phyloP scores from a whole-genome alignment of 1,140 invertebrate species.

The Orchesella cincta region DNA sequence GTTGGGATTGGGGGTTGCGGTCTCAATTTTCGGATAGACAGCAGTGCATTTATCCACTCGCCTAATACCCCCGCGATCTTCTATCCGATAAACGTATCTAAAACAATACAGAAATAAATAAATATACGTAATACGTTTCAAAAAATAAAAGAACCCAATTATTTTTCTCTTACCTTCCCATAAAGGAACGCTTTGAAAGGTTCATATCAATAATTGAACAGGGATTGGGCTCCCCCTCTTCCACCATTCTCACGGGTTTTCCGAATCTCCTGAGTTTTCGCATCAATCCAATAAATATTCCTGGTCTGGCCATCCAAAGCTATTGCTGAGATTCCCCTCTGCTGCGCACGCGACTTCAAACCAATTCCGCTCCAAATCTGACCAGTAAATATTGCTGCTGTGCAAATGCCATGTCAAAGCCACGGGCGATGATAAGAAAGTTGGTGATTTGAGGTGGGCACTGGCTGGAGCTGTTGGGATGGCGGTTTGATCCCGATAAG shows the following conservation, averaged over 20 bases:
- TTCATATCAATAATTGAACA: constrained; percentile 59
- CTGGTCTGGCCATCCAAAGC: constrained; percentile 80
- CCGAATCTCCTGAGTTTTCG: constrained; percentile 72
- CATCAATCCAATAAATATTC: constrained; percentile 82
- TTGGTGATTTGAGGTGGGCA: constrained; percentile 58
- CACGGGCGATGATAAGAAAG: constrained; percentile 77
- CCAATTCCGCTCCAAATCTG: constrained; percentile 80
- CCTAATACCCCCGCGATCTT: too few relatives aligned
- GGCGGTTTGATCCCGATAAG: constrained; percentile 83
- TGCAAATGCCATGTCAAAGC: constrained; percentile 80
- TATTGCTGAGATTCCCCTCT: constrained; percentile 77
- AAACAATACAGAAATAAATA: too few relatives aligned
- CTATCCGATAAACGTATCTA: too few relatives aligned
- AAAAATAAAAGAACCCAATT: too few relatives aligned
- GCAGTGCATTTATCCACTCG: too few relatives aligned
- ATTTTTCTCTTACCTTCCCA: too few relatives aligned
- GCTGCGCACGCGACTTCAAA: constrained; percentile 84
- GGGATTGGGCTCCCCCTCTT: constrained; percentile 64
- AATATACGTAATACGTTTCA: too few relatives aligned
- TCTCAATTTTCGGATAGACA: too few relatives aligned
- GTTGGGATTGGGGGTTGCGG: too few relatives aligned
- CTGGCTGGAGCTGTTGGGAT: constrained; percentile 65
- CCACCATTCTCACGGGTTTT: constrained; percentile 69
- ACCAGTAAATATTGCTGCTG: constrained; percentile 98
- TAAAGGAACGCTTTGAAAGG: constrained; percentile 63